Conservation (phyloP, 2,888 invertebrate genomes). For the Tholera decimalis region DNA sequence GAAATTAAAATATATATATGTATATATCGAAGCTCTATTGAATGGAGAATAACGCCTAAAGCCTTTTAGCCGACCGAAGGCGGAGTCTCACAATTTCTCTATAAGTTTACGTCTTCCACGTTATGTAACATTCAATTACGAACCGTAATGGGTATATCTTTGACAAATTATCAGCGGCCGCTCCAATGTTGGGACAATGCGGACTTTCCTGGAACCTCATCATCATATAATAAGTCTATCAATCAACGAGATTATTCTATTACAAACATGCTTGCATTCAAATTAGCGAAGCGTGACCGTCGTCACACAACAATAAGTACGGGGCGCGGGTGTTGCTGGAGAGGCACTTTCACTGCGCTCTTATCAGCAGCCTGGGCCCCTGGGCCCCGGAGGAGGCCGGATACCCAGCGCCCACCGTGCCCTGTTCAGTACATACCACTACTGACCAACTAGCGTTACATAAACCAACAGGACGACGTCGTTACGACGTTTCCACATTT, state of each 20-base stretch:
- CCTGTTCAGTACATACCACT: conserved; percentile 49
- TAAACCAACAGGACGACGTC: conserved; percentile 63
- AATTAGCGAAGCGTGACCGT: conserved; percentile 84
- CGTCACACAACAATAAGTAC: conserved; percentile 78
- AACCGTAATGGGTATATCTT: conserved; percentile 78
- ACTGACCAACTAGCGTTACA: conserved; percentile 58
- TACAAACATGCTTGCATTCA: conserved; percentile 82
- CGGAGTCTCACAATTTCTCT: conserved; percentile 84
- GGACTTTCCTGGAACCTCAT: conserved; percentile 83
- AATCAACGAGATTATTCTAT: conserved; percentile 85
- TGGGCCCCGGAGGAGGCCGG: conserved; percentile 63
- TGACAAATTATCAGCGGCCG: conserved; percentile 78
- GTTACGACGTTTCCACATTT: conserved; percentile 62
- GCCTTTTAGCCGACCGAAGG: conserved; percentile 83
- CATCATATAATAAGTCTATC: conserved; percentile 86
- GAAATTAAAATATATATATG: conserved; percentile 69
- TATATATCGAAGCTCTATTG: conserved; percentile 79
- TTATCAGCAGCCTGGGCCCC: conserved; percentile 72
- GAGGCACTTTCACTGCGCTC: conserved; percentile 80
- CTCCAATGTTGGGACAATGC: conserved; percentile 79
- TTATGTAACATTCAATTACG: conserved; percentile 87
- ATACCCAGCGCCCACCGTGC: conserved; percentile 59
- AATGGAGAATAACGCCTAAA: conserved; percentile 86
- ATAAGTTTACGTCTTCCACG: conserved; percentile 76
- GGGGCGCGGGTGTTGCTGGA: conserved; percentile 67